Percentiles rank a stretch among this genome's conserved stretches.
phyloP scores from a whole-genome alignment of 1,140 invertebrate genomes.

The Chrysomallon squamiferum region DNA sequence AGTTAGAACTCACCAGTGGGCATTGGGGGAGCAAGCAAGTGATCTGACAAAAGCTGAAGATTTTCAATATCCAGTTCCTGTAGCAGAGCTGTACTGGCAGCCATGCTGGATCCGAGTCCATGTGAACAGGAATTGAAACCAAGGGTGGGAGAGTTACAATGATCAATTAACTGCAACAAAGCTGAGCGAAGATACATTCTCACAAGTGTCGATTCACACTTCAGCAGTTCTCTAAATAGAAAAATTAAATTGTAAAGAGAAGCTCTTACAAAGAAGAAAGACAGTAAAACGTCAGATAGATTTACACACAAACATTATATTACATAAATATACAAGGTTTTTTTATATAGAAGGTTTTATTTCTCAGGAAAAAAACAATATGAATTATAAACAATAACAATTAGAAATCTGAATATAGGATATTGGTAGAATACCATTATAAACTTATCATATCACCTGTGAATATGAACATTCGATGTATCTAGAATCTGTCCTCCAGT shows the following conservation, averaged over 20 bases:
- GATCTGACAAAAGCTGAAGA: slow-evolving; percentile 61
- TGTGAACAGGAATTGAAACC: slow-evolving; percentile 40
- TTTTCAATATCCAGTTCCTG: slow-evolving; percentile 63
- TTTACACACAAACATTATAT: no score
- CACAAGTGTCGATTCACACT: slow-evolving; percentile 49
- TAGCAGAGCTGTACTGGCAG: slow-evolving; percentile 57
- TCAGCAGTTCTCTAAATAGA: slow-evolving; percentile 51
- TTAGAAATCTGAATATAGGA: no score
- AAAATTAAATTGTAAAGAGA: not conserved
- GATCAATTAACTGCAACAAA: slow-evolving; percentile 57
- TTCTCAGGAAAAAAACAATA: no score
- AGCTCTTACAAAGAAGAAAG: not conserved
- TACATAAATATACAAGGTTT: no score
- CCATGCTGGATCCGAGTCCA: slow-evolving; percentile 51
- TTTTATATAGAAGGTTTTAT: no score
- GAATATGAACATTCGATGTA: slow-evolving; percentile 59
- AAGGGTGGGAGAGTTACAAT: slow-evolving; percentile 60
- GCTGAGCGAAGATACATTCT: slow-evolving; percentile 59
- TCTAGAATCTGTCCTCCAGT: slow-evolving; percentile 58
- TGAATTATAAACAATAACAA: no score
- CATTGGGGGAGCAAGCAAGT: slow-evolving; percentile 51
- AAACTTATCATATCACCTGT: no score
- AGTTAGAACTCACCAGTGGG: slow-evolving; percentile 29
- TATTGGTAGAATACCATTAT: no score
- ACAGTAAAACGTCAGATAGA: no score